These are phyloP conservation scores for Tricholauxania praeusta DNA, from an alignment of 2,888 invertebrate species.

Conservation along the genomic window DNA sequence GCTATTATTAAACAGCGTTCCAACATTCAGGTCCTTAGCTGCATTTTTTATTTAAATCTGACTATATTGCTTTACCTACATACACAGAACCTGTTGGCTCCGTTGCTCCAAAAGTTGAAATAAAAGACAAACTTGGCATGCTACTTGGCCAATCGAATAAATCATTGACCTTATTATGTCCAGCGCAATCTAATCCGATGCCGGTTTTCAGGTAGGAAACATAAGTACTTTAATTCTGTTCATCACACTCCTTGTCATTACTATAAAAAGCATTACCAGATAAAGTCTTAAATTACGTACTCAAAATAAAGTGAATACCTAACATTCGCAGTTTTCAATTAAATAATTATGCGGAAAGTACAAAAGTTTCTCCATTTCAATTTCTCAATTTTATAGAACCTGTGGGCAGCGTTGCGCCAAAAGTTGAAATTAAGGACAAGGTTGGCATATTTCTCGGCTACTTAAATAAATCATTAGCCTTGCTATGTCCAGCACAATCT, in stretches of 20 bases:
- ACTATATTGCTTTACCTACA: background rate
- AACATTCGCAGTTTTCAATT: slow-evolving; percentile 37
- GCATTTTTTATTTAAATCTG: slow-evolving; percentile 11
- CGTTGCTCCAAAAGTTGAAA: slow-evolving; percentile 75
- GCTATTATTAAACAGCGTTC: background rate
- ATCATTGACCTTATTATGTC: slow-evolving; percentile 70
- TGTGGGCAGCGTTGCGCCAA: slow-evolving; percentile 70
- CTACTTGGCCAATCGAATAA: slow-evolving; percentile 49
- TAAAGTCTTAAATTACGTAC: too few species aligned
- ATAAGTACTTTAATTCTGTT: background rate
- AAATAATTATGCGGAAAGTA: background rate
- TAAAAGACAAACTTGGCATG: slow-evolving; percentile 71
- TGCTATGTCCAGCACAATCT: slow-evolving; percentile 76
- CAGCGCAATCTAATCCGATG: slow-evolving; percentile 76
- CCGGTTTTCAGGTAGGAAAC: slow-evolving; percentile 72
- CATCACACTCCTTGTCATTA: too few species aligned
- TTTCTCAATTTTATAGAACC: slow-evolving; percentile 62
- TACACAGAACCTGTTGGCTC: slow-evolving; percentile 70
- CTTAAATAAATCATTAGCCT: slow-evolving; percentile 56
- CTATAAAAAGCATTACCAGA: too few species aligned
- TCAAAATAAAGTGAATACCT: background rate
- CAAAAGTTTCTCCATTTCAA: background rate
- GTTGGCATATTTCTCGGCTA: slow-evolving; percentile 57
- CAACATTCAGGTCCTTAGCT: slow-evolving; percentile 36
- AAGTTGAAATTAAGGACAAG: slow-evolving; percentile 78